Conservation (phyloP, 2,113 vertebrate species). For the Plecotus auritus region DNA sequence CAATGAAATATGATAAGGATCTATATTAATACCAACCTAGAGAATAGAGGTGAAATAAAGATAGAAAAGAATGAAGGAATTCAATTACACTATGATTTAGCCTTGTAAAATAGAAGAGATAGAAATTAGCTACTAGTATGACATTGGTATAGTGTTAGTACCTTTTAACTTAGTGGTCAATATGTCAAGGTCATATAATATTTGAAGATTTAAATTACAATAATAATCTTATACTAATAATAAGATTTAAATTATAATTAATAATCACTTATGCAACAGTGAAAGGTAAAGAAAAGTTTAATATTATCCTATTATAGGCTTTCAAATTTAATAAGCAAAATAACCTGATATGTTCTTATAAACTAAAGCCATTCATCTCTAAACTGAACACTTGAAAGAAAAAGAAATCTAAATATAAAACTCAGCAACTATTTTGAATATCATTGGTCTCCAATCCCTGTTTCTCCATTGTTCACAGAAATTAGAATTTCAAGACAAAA, state of each 20-base stretch:
- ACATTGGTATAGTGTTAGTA: not conserved
- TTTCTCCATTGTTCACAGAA: not conserved
- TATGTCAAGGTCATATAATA: conserved; percentile 26
- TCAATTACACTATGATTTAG: conserved; percentile 15
- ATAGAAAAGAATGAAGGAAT: conserved; percentile 4
- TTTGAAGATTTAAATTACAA: conserved; percentile 28
- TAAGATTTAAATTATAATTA: conserved; percentile 31
- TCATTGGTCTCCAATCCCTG: not conserved
- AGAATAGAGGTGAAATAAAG: not conserved
- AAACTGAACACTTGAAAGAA: conserved; percentile 1
- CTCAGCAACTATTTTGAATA: conserved; percentile 7
- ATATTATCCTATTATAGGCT: not conserved
- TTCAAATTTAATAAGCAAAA: conserved; percentile 22
- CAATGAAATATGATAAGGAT: not conserved
- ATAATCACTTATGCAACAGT: conserved; percentile 1
- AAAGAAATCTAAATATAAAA: conserved; percentile 28
- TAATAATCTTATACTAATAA: not conserved
- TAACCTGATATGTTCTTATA: not conserved
- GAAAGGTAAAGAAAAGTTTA: conserved; percentile 6
- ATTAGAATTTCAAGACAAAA: not conserved
- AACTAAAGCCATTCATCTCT: not conserved
- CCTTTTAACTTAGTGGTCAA: not conserved
- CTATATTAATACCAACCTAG: not conserved
- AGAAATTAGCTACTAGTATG: not conserved
- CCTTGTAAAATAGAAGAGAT: not conserved